phyloP scores from a whole-genome alignment of 2,113 vertebrate species.

The Empidonax traillii region DNA sequence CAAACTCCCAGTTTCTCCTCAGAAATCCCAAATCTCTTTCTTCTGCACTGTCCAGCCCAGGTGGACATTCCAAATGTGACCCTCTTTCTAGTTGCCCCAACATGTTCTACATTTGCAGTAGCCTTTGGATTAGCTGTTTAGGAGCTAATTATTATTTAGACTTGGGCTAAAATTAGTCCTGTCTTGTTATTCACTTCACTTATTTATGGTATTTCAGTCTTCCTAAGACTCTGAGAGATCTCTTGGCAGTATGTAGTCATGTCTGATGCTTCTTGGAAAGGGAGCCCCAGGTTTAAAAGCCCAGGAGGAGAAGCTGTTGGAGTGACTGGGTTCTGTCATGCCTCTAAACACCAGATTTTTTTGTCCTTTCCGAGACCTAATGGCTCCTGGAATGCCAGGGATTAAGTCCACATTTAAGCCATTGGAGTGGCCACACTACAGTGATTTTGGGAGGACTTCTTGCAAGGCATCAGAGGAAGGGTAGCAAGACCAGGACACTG shows the following conservation, averaged over 20 bases:
- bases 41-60: background rate
- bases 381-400: background rate
- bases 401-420: background rate
- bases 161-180: slow-evolving; percentile 16
- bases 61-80: background rate
- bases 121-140: background rate
- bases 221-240: background rate
- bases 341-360: background rate
- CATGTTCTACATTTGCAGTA: background rate
- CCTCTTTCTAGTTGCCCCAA: background rate
- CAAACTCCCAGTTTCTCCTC: background rate
- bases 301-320: background rate
- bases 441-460: background rate
- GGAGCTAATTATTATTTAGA: background rate
- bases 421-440: background rate
- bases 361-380: background rate
- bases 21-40: background rate
- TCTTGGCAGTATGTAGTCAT: background rate
- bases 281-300: background rate
- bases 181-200: background rate
- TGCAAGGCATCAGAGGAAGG: background rate
- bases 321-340: background rate
- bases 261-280: background rate
- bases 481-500: background rate
- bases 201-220: background rate